Evolutionary conservation across 2,797 vertebrate species (phyloP).

Genomic region (Spinus pinus): DNA sequence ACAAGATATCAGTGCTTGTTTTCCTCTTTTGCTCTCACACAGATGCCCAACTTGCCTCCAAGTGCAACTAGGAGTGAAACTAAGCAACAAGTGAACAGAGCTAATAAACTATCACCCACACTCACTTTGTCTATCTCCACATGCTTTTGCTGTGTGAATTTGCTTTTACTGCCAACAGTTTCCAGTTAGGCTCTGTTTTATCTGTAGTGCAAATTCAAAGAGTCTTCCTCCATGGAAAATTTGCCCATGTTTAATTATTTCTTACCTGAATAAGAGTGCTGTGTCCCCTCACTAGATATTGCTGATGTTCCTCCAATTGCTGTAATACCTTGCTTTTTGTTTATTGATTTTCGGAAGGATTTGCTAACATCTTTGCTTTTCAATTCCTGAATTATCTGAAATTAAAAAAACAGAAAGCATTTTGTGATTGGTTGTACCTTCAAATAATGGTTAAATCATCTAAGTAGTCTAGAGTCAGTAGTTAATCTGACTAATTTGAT

Average conservation of each 20-base stretch:
- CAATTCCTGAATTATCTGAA: slow-evolving; percentile 85
- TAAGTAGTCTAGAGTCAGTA: not conserved
- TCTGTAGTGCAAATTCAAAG: not conserved
- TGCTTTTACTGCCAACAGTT: not conserved
- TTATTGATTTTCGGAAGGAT: slow-evolving; percentile 88
- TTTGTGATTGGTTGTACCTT: not conserved
- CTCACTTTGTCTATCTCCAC: not conserved
- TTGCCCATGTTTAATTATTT: not conserved
- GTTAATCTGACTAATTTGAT: not conserved
- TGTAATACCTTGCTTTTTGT: slow-evolving; percentile 88
- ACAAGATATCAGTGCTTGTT: not conserved
- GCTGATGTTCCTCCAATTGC: slow-evolving; percentile 91
- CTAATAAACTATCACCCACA: not conserved
- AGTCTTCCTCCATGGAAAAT: not conserved
- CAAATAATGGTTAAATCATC: not conserved
- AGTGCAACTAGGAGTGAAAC: not conserved
- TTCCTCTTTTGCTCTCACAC: not conserved
- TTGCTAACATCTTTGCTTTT: slow-evolving; percentile 93
- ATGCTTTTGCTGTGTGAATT: not conserved
- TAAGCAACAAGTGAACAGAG: not conserved
- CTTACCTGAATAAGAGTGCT: slow-evolving; percentile 96
- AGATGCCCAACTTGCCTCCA: not conserved
- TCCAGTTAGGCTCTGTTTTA: not conserved
- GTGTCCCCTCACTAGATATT: slow-evolving; percentile 93
- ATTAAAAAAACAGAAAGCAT: not conserved